Evolutionary conservation across 2,797 vertebrate species (phyloP).

Genomic region (Kryptopterus vitreolus): DNA sequence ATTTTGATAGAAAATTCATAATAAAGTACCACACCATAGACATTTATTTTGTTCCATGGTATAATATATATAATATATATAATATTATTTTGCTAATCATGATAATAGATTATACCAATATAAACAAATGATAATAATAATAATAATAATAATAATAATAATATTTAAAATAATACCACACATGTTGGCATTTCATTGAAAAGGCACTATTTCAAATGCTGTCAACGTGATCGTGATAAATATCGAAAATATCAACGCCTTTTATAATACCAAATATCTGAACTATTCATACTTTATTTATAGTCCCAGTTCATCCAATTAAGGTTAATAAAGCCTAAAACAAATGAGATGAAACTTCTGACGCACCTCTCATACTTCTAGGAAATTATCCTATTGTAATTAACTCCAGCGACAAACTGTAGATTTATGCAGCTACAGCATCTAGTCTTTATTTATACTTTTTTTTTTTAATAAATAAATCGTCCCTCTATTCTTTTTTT

Average conservation of each 20-base stretch:
- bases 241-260: background rate
- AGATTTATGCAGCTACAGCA: background rate
- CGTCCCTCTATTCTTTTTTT: conserved; percentile 6
- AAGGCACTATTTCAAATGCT: background rate
- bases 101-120: too few relatives aligned
- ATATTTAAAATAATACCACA: too few relatives aligned
- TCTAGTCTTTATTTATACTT: background rate
- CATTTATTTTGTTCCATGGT: background rate
- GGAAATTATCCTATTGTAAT: background rate
- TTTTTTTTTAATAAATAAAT: conserved; percentile 60
- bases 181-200: background rate
- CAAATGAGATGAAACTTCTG: background rate
- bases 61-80: background rate
- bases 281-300: background rate
- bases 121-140: too few relatives aligned
- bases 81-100: too few relatives aligned
- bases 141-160: too few relatives aligned
- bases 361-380: background rate
- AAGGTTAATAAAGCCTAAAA: background rate
- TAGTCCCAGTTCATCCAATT: background rate
- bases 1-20: conserved; percentile 7
- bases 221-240: background rate
- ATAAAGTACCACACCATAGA: background rate
- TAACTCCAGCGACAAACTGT: background rate
- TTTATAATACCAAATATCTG: background rate